These are phyloP conservation scores for Clarias macrocephalus DNA, from an alignment of 2,113 vertebrate species.

Conservation along the genomic window DNA sequence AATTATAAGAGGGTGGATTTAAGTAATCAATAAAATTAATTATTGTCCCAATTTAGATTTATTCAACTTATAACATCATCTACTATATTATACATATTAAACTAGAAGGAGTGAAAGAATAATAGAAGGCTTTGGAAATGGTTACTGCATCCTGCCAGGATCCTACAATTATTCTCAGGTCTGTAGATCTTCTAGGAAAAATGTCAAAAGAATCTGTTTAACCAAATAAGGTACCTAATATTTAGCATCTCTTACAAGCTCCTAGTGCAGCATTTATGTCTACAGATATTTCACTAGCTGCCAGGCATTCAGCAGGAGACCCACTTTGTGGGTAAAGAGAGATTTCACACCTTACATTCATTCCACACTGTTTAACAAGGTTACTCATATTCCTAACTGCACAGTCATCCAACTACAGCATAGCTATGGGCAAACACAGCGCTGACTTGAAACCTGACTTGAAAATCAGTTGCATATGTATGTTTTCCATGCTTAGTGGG, in stretches of 20 bases:
- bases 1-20: neutral
- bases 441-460: neutral
- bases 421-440: slow-evolving; percentile 21
- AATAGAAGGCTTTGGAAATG: neutral
- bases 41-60: neutral
- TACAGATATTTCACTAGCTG: slow-evolving; percentile 14
- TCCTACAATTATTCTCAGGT: neutral
- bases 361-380: slow-evolving; percentile 43
- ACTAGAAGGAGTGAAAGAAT: neutral
- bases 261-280: slow-evolving; percentile 3
- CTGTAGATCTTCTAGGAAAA: neutral
- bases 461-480: neutral
- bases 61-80: neutral
- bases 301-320: slow-evolving; percentile 36
- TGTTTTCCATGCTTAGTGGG: neutral
- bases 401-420: slow-evolving; percentile 30
- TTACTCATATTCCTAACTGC: slow-evolving; percentile 32
- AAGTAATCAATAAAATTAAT: neutral
- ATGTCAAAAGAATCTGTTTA: neutral
- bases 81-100: neutral
- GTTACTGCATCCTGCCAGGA: neutral
- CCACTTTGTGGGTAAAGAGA: slow-evolving; percentile 31
- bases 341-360: slow-evolving; percentile 47
- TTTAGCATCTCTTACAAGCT: neutral
- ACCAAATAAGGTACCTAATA: neutral